Evolutionary conservation across 2,797 vertebrate species (phyloP).

Genomic region (Peromyscus eremicus): DNA sequence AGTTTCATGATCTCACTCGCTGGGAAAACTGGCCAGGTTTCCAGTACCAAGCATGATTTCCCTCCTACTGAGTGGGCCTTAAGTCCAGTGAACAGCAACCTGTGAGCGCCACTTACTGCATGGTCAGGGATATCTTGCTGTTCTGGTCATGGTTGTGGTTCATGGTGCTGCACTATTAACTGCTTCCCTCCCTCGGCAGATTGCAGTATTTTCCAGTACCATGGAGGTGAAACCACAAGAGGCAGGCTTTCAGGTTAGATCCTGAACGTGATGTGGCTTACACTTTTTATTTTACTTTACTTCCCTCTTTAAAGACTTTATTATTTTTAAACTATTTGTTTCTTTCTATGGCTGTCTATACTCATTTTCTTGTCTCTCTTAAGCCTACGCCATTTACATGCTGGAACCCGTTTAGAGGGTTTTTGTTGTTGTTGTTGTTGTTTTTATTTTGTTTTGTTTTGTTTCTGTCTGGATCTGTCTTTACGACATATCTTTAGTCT

Average conservation of each 20-base stretch:
- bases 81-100: background rate
- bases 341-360: background rate
- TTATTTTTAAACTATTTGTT: background rate
- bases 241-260: background rate
- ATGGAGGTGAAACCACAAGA: background rate
- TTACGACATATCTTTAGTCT: background rate
- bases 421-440: no score
- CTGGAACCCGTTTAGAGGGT: background rate
- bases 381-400: background rate
- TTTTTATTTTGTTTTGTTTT: no score
- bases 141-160: no score
- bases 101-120: background rate
- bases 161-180: background rate
- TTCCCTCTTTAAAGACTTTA: background rate
- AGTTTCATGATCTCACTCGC: no score
- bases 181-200: background rate
- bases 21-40: background rate
- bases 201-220: background rate
- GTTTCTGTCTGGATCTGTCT: background rate
- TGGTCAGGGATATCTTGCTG: background rate
- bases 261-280: background rate
- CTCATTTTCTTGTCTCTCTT: background rate
- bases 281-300: background rate
- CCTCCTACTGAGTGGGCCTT: background rate
- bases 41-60: background rate